Evolutionary conservation across 2,113 vertebrate genomes (phyloP).

Genomic region (Pedetes capensis): DNA sequence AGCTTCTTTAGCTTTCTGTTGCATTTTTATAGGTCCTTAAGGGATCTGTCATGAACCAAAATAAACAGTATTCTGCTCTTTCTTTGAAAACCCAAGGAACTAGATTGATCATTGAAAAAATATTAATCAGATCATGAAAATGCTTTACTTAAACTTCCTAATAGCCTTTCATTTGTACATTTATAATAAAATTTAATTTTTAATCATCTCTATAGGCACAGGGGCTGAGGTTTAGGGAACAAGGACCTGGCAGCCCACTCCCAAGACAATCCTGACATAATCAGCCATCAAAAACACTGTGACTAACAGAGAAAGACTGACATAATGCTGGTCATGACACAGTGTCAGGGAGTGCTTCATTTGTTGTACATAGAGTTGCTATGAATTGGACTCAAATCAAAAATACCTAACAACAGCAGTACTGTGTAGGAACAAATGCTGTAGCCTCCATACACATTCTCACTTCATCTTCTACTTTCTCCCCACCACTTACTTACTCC

Average conservation of each 20-base stretch:
- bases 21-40: neutral
- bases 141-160: neutral
- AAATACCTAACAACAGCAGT: too few species aligned
- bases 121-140: neutral
- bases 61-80: neutral
- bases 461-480: neutral
- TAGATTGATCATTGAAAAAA: neutral
- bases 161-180: neutral
- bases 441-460: rapidly evolving
- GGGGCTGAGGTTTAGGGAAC: too few species aligned
- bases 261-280: too few species aligned
- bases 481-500: neutral
- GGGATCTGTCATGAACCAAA: neutral
- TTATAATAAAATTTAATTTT: neutral
- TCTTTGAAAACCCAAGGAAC: neutral
- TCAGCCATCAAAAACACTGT: too few species aligned
- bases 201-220: neutral
- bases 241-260: too few species aligned
- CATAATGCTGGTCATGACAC: too few species aligned
- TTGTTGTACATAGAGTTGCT: too few species aligned
- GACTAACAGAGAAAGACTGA: too few species aligned
- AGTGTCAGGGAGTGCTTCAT: too few species aligned
- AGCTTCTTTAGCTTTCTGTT: neutral
- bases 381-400: too few species aligned
- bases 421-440: neutral